Evolutionary conservation across 2,888 invertebrate genomes (phyloP).

Genomic region (Tenodera sinensis): DNA sequence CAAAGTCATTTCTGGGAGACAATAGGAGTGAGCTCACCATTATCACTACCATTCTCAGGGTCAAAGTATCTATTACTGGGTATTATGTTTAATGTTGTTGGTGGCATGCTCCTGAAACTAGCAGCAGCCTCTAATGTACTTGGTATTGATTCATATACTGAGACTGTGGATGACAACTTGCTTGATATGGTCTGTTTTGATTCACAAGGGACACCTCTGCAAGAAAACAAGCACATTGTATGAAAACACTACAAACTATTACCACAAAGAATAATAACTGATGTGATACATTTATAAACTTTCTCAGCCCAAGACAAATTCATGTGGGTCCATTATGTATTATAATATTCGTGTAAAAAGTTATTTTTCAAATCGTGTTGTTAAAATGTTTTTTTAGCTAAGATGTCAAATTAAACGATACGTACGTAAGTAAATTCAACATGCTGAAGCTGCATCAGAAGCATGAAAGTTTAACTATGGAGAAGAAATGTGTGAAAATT

Average conservation of each 20-base stretch:
- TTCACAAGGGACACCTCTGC: neutral
- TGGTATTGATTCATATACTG: neutral
- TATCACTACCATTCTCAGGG: constrained; percentile 10
- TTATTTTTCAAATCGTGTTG: too few relatives aligned
- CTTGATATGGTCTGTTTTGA: neutral
- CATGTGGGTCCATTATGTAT: too few relatives aligned
- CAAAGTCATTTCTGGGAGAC: constrained; percentile 19
- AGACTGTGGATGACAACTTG: neutral
- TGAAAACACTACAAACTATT: too few relatives aligned
- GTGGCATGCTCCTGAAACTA: neutral
- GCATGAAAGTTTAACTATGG: too few relatives aligned
- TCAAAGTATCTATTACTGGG: neutral
- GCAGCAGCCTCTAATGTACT: neutral
- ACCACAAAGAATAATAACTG: neutral
- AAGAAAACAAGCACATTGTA: neutral
- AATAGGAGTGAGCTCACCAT: constrained; percentile 24
- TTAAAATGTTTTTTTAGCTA: too few relatives aligned
- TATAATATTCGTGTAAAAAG: too few relatives aligned
- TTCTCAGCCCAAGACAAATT: too few relatives aligned
- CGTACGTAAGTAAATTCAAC: too few relatives aligned
- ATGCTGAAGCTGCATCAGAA: too few relatives aligned
- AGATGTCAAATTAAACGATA: too few relatives aligned
- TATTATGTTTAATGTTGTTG: constrained; percentile 8
- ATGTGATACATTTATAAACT: too few relatives aligned
- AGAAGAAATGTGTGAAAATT: too few relatives aligned